phyloP scores from a whole-genome alignment of 1,140 invertebrate species.

The Plectrocnemia conspersa region DNA sequence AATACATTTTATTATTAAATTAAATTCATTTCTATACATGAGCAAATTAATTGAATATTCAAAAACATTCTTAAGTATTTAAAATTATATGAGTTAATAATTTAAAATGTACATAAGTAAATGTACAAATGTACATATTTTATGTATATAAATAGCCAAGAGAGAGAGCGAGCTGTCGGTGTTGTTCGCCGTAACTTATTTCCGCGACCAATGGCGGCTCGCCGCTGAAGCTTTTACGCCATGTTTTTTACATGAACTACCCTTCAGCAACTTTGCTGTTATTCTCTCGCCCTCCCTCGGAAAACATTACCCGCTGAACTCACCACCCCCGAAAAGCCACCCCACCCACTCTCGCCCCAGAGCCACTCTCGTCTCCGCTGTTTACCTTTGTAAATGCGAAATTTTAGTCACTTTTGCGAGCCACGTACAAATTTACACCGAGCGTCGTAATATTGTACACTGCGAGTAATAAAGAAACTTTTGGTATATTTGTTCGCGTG shows the following conservation, averaged over 20 bases:
- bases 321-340: not conserved
- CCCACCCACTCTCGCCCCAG: not conserved
- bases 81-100: no score
- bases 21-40: no score
- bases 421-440: constrained; percentile 20
- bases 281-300: constrained; percentile 21
- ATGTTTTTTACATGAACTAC: constrained; percentile 34
- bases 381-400: constrained; percentile 28
- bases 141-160: no score
- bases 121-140: no score
- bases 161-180: no score
- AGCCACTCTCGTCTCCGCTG: constrained; percentile 11
- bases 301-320: constrained; percentile 17
- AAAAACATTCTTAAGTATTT: no score
- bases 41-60: no score
- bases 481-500: constrained; percentile 11
- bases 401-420: constrained; percentile 23
- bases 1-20: no score
- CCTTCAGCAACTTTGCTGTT: constrained; percentile 27
- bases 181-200: constrained; percentile 13
- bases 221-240: constrained; percentile 32
- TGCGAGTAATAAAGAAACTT: constrained; percentile 20
- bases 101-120: no score
- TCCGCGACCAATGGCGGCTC: constrained; percentile 28
- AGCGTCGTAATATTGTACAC: not conserved